Conservation (phyloP, 2,113 vertebrate species). For the Corythornis madagascariensis region DNA sequence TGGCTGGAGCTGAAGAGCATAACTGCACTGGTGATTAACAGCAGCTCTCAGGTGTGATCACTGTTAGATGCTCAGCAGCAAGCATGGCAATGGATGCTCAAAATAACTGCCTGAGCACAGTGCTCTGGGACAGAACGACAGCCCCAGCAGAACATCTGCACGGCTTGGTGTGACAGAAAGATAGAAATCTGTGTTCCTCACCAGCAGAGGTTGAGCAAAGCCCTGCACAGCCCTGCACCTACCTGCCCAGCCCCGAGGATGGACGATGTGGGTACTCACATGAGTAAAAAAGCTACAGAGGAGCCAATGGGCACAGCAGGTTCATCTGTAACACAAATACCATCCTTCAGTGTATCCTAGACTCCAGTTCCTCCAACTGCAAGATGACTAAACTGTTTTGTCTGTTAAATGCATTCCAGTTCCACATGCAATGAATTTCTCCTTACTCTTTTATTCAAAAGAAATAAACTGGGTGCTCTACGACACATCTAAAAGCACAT, state of each 20-base stretch:
- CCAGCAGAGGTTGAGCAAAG: not conserved
- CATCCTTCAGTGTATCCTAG: not conserved
- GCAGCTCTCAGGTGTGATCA: slow-evolving; percentile 27
- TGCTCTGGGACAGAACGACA: not conserved
- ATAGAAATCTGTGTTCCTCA: not conserved
- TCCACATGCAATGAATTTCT: not conserved
- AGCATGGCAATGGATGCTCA: not conserved
- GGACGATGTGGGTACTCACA: not conserved
- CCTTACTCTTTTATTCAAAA: not conserved
- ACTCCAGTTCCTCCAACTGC: not conserved
- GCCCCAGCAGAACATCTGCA: not conserved
- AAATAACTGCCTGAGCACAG: not conserved
- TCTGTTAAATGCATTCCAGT: not conserved
- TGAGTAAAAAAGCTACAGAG: not conserved
- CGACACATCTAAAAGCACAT: not conserved
- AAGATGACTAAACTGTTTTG: not conserved
- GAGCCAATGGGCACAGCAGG: not conserved
- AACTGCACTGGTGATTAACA: not conserved
- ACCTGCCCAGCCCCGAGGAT: not conserved
- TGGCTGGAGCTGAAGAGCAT: slow-evolving; percentile 12
- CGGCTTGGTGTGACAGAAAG: not conserved
- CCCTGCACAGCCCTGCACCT: accelerated
- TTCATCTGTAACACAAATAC: not conserved
- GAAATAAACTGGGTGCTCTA: not conserved
- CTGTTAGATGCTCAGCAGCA: slow-evolving; percentile 1